Base-by-base conservation (phyloP, 2,797 vertebrate genomes). In the Gouania willdenowi region DNA sequence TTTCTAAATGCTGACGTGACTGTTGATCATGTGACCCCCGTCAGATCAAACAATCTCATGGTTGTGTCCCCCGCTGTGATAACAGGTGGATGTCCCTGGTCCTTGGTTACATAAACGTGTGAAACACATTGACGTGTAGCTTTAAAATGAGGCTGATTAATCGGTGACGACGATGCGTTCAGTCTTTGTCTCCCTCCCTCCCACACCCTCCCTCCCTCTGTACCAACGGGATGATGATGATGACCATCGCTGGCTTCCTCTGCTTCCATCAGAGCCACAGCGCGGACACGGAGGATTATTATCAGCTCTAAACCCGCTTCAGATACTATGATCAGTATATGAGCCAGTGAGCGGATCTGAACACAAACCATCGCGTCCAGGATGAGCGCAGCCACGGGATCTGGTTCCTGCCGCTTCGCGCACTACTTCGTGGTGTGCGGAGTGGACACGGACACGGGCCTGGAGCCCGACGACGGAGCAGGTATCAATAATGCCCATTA, bases 381-480 rank as follows among this genome's bases (percentile, higher is more conserved):
- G 66, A 91, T 91, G 89, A 90, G 62, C 77, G 77, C 84, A 75
- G 87, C 87, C 61, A 69, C 90, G 3, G 88, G 91, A 66, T 76
- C 92, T 66, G 90, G 92, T 29, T 91, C 94, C 1, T 93, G 92
- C 83, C 94, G 94, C 55, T 94, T 98, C 85, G 94, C 94, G 60
- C 94, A 95, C 83, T 97, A 97, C 87, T 97, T 98, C 71, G 91
- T 93, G 54, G 81, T 94, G 65, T 95, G 94, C 66, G 95, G 95
- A 48, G 89, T 95, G 80, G 94, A 97, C 79, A 87, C 91, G 45
- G 93, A 95, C 67, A 95, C 93, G 75, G 95, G 95, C 75, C 88
- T 98, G 77, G 94, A 98, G 80, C 94, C 93, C 18, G 94, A 98
- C 80, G 91, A 94, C 64, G 85, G 93, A 78, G 88, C 94, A 70